Percentiles rank a stretch among this genome's conserved stretches.
These are phyloP conservation scores for Urosaurus nigricauda DNA, from an alignment of 2,797 vertebrate genomes.

Conservation along the genomic window DNA sequence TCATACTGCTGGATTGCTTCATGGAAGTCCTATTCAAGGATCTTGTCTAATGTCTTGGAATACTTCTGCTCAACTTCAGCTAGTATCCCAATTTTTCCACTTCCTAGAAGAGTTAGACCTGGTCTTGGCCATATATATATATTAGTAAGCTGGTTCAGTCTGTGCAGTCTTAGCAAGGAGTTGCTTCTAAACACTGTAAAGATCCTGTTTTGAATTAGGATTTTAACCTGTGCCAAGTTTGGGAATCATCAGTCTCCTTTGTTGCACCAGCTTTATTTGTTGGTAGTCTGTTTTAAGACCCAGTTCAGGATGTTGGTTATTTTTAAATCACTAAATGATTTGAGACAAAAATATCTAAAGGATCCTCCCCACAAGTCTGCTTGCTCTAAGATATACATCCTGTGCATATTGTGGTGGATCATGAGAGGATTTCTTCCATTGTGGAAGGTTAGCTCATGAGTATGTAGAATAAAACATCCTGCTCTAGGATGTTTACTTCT, in stretches of 20 bases:
- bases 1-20: too few species aligned
- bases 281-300: too few species aligned
- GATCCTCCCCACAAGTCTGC: neutral
- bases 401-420: neutral
- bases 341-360: neutral
- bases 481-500: neutral
- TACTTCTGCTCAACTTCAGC: neutral
- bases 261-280: neutral
- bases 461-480: neutral
- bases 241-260: neutral
- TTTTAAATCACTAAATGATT: neutral
- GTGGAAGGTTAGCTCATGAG: too few species aligned
- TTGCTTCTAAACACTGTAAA: neutral
- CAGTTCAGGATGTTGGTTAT: neutral
- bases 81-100: neutral
- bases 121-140: too few species aligned
- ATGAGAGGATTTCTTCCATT: neutral
- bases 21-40: too few species aligned
- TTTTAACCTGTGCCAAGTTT: neutral
- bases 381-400: neutral
- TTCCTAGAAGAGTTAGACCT: neutral
- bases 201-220: neutral
- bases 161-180: neutral
- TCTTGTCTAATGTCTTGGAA: neutral
- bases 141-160: neutral